Conservation (phyloP, 2,797 vertebrate species). For the Naso thynnoides region DNA sequence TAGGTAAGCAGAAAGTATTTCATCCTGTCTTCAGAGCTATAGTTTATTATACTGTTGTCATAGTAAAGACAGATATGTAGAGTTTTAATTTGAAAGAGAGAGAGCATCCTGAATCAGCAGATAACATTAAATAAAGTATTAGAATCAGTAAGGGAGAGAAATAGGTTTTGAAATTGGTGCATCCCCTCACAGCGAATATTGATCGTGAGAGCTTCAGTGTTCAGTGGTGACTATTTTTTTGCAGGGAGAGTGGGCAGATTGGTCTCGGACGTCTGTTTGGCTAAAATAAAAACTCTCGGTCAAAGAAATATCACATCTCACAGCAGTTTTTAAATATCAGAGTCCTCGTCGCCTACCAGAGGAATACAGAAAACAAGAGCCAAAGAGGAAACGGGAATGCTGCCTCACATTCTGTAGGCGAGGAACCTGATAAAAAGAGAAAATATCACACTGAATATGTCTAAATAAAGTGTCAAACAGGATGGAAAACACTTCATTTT, state of each 20-base stretch:
- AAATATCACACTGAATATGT: slow-evolving; percentile 36
- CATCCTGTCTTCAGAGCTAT: background rate
- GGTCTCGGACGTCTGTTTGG: slow-evolving; percentile 9
- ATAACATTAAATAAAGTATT: too few relatives aligned
- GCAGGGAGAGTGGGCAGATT: slow-evolving; percentile 20
- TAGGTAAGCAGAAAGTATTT: background rate
- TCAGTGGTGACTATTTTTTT: background rate
- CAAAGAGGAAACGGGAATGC: slow-evolving; percentile 47
- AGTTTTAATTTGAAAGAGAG: too few relatives aligned
- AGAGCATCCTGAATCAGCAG: too few relatives aligned
- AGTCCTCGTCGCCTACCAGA: slow-evolving; percentile 11
- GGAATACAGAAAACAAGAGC: slow-evolving; percentile 16
- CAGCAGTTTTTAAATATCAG: slow-evolving; percentile 43
- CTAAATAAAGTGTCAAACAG: slow-evolving; percentile 19
- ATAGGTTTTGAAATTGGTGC: too few relatives aligned
- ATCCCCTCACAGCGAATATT: slow-evolving; percentile 9
- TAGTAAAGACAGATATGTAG: too few relatives aligned
- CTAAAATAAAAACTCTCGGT: slow-evolving; percentile 31
- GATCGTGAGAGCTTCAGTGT: slow-evolving; percentile 8
- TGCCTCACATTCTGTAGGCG: slow-evolving; percentile 43
- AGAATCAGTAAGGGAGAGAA: too few relatives aligned
- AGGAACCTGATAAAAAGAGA: slow-evolving; percentile 31
- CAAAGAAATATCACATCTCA: slow-evolving; percentile 22
- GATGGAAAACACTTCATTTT: slow-evolving; percentile 18
- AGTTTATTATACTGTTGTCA: too few relatives aligned